These are phyloP conservation scores for Thecophora atra DNA, from an alignment of 2,888 invertebrate species.

Conservation along the genomic window DNA sequence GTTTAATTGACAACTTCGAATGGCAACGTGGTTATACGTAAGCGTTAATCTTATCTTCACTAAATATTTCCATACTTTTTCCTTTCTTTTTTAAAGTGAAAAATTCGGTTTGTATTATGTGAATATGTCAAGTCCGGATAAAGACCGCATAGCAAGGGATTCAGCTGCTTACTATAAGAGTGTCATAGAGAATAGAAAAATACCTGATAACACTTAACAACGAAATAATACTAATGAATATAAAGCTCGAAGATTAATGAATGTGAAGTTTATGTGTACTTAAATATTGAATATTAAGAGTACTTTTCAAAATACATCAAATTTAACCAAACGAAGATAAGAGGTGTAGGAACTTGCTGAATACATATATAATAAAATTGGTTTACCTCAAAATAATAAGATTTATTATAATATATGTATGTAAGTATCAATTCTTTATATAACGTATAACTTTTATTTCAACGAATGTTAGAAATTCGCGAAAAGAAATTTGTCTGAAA, in stretches of 20 bases:
- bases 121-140: constrained; percentile 71
- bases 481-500: too few species aligned
- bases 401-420: not conserved
- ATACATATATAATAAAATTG: not conserved
- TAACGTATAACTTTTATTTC: too few species aligned
- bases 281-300: not conserved
- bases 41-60: constrained; percentile 38
- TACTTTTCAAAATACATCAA: not conserved
- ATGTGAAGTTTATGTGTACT: too few species aligned
- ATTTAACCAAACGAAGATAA: not conserved
- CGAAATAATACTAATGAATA: not conserved
- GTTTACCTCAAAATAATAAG: not conserved
- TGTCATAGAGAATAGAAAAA: constrained; percentile 45
- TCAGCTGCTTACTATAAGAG: constrained; percentile 65
- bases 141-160: constrained; percentile 72
- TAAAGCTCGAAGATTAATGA: not conserved
- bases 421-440: too few species aligned
- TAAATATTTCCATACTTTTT: constrained; percentile 35
- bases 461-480: too few species aligned
- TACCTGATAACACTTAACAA: constrained; percentile 33
- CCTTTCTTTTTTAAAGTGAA: constrained; percentile 67
- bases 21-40: constrained; percentile 58
- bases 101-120: constrained; percentile 77
- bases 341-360: too few species aligned
- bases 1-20: constrained; percentile 60